Base-by-base conservation (phyloP, 2,797 vertebrate species). In the Phrynocephalus vlangalii region DNA sequence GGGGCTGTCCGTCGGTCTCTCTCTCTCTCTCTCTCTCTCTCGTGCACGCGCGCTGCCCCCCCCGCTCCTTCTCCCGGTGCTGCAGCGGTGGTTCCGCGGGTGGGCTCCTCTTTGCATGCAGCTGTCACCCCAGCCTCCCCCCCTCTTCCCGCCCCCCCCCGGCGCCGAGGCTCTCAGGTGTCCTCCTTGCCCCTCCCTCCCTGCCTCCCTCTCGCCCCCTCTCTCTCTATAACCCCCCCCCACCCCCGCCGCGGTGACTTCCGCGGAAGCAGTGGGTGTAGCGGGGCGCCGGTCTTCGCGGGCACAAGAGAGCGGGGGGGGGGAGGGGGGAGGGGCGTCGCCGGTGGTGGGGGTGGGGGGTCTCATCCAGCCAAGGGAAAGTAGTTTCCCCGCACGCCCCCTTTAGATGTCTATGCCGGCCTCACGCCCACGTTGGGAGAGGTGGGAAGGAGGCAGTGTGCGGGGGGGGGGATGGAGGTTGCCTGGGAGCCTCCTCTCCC, bases 121-220 rank as follows among this genome's bases (percentile, higher is more conserved):
- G 52, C 52, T 13, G 52, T 8, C 52, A 6, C 52, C 52, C 13
- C 52, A 13, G 52, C 52, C 9, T 20, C 38, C 82, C 50, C 30
- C 68, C 28, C 6, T 16, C 82, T 7, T 1, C 38, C 48, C 28
- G 33, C 2, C 28, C 6, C 38, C 7, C 2, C 15, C 44, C 10
- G 30, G n/a, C 3, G 66, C 18, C 7, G 80, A 18, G 9, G 71
- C 83, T 84, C 72, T 76, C 83, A 84, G 72, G 72, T 84, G 72
- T 52, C 72, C 1, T 13, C n/a, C 44, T 8, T 15, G 26, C 68
- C 48, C 68, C 13, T 13, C n/a, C 44, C 16, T 15, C 44, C 1
- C 16, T 1, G 4, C 1, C 44, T 30, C 8, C 28, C 50, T 63
- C 5, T 16, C 60, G 3, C 16, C 2, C 10, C 10, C 24, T 1